Evolutionary conservation across 2,888 invertebrate genomes (phyloP), one percentile per base, ranked within the genome.

Genomic region (Ectemnius cavifrons): DNA sequence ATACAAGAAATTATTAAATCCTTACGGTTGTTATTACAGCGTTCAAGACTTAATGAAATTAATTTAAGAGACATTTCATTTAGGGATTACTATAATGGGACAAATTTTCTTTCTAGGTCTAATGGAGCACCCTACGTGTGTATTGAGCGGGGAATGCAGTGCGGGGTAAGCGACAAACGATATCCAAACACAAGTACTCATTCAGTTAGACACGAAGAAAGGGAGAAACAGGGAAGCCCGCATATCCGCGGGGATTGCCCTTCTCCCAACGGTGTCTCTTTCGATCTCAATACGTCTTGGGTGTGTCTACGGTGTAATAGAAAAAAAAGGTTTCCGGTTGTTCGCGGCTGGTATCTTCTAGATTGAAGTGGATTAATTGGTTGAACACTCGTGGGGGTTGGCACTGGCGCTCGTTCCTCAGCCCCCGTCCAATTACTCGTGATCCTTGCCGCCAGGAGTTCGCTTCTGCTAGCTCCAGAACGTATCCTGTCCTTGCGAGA

Each of bases 361-460:
- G 86, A 87, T 88, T 88, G 87, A 87, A 88, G 89, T 87, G 87
- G 89, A 89, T 89, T 89, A 89, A 89, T 89, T 89, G 89, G 89
- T 87, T 87, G 87, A 89, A 89, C 85, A 87, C 87, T 89, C 89
- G 84, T 87, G 86, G 84, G 88, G 86, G 85, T 88, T 86, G 80
- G 78, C 77, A 16, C 52, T 16, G 81, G 83, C 75, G 76, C 78
- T 78, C 77, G 64, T 77, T 70, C 75, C 78, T 80, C 78, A 80
- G 67, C 78, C 81, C 72, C 77, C 83, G 77, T 82, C 81, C 83
- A 87, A 87, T 88, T 86, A 86, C 86, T 88, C 86, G 85, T 86
- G 89, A 89, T 88, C 87, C 88, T 84, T 82, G 85, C 86, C 85
- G 85, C 80, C 83, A 82, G 84, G 84, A 84, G 84, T 83, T 83